A percentile compares a stretch with the other conserved stretches of the same genome.
These are phyloP conservation scores for Phenganax marumi DNA, from an alignment of 92 coral and sea anemone species.

Conservation along the genomic window DNA sequence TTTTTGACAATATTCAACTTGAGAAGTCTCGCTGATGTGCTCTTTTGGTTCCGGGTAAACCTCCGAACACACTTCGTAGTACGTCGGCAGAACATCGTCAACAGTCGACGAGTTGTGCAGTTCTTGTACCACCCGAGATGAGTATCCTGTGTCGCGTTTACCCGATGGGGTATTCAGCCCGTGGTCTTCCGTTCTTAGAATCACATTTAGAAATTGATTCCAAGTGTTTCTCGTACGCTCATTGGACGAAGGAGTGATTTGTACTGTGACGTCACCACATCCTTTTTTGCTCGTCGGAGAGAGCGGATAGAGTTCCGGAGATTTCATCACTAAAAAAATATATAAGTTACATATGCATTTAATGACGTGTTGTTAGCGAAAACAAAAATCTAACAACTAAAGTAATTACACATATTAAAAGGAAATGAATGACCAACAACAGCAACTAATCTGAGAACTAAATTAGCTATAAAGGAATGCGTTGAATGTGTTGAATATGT, in stretches of 20 bases:
- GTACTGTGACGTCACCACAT: slow-evolving; percentile 3
- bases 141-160: neutral
- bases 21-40: too few species aligned
- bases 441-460: neutral
- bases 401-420: neutral
- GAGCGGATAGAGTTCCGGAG: slow-evolving; percentile 33
- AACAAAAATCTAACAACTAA: too few species aligned
- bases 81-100: slow-evolving; percentile 20
- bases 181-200: slow-evolving; percentile 14
- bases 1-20: neutral
- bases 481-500: neutral
- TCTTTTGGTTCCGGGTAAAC: neutral
- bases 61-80: slow-evolving; percentile 11
- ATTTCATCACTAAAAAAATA: slow-evolving; percentile 29
- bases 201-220: slow-evolving; percentile 21
- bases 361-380: neutral
- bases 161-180: slow-evolving; percentile 31
- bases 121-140: neutral
- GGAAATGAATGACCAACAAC: neutral
- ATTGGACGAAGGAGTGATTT: slow-evolving; percentile 3
- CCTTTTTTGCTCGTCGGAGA: neutral
- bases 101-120: neutral
- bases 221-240: slow-evolving; percentile 33
- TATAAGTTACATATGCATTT: neutral
- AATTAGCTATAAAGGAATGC: neutral